Percentiles rank a stretch among this genome's conserved stretches.
phyloP scores from a whole-genome alignment of 2,797 vertebrate species.

The Tarsius wallacei region DNA sequence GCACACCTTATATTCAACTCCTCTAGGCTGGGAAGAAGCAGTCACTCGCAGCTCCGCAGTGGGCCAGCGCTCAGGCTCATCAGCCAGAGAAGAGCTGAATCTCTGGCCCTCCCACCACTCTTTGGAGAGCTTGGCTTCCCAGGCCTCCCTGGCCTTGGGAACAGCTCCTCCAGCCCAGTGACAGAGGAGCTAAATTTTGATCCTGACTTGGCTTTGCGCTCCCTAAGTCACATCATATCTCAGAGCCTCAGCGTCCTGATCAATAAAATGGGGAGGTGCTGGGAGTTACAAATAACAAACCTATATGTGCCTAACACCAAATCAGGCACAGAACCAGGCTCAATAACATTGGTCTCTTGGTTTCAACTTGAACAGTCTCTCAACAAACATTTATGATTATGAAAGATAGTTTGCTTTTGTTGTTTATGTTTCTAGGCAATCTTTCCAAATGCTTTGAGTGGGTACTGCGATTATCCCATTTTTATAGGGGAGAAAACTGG shows the following conservation, averaged over 20 bases:
- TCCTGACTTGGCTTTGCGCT: not conserved
- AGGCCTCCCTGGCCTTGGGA: not conserved
- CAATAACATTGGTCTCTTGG: not conserved
- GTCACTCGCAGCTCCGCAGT: not conserved
- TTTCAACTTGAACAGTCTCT: not conserved
- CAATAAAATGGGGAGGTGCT: not conserved
- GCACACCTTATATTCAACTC: constrained; percentile 71
- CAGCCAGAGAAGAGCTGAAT: not conserved
- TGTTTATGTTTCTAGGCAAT: not conserved
- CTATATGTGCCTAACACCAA: fast-evolving
- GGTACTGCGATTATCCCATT: not conserved
- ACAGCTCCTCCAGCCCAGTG: not conserved
- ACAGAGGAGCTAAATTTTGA: not conserved
- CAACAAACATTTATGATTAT: not conserved
- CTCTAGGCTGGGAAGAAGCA: constrained; percentile 34
- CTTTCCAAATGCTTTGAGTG: not conserved
- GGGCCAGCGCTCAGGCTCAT: not conserved
- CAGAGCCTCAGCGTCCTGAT: not conserved
- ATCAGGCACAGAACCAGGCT: not conserved
- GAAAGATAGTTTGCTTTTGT: not conserved
- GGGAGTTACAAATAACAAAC: not conserved
- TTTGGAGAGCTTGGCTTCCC: not conserved
- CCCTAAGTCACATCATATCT: not conserved
- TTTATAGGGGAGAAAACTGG: not conserved
- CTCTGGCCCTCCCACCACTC: not conserved